These are phyloP conservation scores for Podarcis lilfordi DNA, from an alignment of 2,797 vertebrate species.

Conservation along the genomic window DNA sequence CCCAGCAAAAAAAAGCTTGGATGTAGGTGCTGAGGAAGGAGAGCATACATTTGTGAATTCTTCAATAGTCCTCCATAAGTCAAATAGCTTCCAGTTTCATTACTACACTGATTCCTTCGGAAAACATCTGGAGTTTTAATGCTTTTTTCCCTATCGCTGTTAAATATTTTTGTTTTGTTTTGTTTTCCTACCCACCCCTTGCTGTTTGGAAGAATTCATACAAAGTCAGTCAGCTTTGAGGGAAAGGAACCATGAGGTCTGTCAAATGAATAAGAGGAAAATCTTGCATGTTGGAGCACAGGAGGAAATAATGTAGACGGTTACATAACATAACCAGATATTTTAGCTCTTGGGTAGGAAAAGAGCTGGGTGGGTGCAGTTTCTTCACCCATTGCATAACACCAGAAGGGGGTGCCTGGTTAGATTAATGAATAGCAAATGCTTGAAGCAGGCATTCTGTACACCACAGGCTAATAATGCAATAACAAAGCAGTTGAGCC, in stretches of 20 bases:
- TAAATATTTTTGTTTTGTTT: not conserved
- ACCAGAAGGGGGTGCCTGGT: not conserved
- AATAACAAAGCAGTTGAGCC: not conserved
- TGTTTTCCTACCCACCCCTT: not conserved
- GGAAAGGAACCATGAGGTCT: not conserved
- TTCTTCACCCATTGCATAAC: not conserved
- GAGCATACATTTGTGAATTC: not conserved
- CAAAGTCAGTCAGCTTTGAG: not conserved
- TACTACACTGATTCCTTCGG: not conserved
- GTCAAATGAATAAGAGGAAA: not conserved
- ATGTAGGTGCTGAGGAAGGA: not conserved
- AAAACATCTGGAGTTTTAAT: slow-evolving; percentile 1
- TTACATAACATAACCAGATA: slow-evolving; percentile 4
- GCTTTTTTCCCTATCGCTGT: not conserved
- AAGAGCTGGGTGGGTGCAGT: not conserved
- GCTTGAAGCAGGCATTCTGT: not conserved
- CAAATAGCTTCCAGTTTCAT: not conserved
- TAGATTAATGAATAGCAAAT: not conserved
- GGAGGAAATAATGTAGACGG: not conserved
- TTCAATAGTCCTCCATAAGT: not conserved
- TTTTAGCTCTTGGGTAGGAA: not conserved
- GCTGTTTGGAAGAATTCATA: not conserved
- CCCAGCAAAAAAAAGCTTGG: not conserved
- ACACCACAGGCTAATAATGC: not conserved
- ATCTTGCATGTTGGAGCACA: not conserved